phyloP scores from a whole-genome alignment of 2,113 vertebrate genomes.

The Pseudorectes ferrugineus region DNA sequence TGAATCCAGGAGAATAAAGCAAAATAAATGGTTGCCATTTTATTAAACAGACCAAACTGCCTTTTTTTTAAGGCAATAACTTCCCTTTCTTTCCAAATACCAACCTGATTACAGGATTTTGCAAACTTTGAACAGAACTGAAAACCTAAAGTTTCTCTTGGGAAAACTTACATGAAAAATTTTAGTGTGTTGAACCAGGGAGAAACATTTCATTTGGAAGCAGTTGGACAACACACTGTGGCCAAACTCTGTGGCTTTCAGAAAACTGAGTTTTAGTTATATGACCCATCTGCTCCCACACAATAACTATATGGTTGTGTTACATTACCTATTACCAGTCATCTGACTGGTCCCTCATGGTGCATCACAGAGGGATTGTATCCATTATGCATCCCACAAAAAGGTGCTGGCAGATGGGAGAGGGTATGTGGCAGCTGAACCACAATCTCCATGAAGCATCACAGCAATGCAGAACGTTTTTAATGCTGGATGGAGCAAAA shows the following conservation, averaged over 20 bases:
- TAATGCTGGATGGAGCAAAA: neutral
- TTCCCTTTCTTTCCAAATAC: neutral
- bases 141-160: neutral
- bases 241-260: neutral
- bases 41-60: neutral
- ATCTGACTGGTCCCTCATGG: neutral
- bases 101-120: neutral
- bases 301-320: neutral
- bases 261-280: neutral
- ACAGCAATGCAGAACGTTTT: neutral
- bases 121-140: neutral
- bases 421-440: neutral
- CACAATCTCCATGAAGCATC: neutral
- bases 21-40: neutral
- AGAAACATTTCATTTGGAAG: neutral
- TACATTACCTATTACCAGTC: neutral
- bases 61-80: neutral
- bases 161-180: neutral
- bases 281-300: neutral
- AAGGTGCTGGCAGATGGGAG: neutral
- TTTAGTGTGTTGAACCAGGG: neutral
- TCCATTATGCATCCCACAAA: neutral
- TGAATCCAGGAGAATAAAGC: neutral
- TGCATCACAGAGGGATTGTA: neutral
- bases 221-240: neutral